Percentiles rank a stretch among this genome's conserved stretches.
These are phyloP conservation scores for Silvanus unidentatus DNA, from an alignment of 2,888 invertebrate species.

Conservation along the genomic window DNA sequence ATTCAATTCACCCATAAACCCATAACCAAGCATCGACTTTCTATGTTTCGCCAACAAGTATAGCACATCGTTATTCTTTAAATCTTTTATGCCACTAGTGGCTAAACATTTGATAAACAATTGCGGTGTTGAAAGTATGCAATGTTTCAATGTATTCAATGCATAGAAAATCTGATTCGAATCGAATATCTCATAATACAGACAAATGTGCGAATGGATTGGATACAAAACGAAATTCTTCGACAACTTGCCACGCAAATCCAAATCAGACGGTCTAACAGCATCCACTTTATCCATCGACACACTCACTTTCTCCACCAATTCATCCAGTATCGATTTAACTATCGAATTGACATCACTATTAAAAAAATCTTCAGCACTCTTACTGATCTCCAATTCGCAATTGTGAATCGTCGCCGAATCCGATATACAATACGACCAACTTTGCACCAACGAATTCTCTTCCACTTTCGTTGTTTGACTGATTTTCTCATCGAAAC, in stretches of 20 bases:
- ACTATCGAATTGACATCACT: conserved; percentile 47
- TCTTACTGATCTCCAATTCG: conserved; percentile 54
- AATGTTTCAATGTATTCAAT: conserved; percentile 66
- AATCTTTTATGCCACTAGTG: conserved; percentile 62
- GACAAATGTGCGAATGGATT: conserved; percentile 75
- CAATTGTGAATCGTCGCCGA: conserved; percentile 43
- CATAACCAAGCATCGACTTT: conserved; percentile 73
- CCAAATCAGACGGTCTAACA: conserved; percentile 31
- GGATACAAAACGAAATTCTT: conserved; percentile 56
- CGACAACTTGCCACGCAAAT: conserved; percentile 31
- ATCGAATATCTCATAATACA: conserved; percentile 76
- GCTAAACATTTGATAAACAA: conserved; percentile 70
- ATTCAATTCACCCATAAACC: conserved; percentile 56
- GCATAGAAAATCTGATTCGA: conserved; percentile 68
- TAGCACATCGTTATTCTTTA: conserved; percentile 51
- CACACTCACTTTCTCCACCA: conserved; percentile 51
- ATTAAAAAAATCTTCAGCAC: conserved; percentile 64
- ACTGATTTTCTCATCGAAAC: conserved; percentile 43
- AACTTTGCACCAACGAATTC: conserved; percentile 51
- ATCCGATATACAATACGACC: conserved; percentile 50
- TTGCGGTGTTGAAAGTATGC: conserved; percentile 63
- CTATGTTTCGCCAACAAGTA: conserved; percentile 67
- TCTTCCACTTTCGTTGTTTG: conserved; percentile 42
- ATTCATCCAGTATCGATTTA: conserved; percentile 54
- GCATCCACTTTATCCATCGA: conserved; percentile 24